Conservation (phyloP, 2,797 vertebrate genomes). For the Heliangelus exortis region DNA sequence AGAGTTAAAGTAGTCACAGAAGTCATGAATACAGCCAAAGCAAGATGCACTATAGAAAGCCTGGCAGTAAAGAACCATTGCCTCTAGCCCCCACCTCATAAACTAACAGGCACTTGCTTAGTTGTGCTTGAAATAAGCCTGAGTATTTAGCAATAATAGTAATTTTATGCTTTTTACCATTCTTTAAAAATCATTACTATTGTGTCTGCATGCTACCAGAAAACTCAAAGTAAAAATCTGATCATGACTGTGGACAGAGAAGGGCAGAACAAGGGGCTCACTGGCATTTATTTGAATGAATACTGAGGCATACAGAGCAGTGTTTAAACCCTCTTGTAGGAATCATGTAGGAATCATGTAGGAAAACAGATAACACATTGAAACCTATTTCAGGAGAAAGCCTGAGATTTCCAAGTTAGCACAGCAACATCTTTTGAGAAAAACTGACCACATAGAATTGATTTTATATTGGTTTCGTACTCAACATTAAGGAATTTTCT, state of each 20-base stretch:
- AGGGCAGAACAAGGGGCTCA: background rate
- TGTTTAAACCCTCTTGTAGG: background rate
- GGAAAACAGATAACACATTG: slow-evolving; percentile 10
- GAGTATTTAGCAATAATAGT: background rate
- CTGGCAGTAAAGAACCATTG: background rate
- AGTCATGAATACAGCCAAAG: background rate
- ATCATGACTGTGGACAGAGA: background rate
- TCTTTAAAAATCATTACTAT: background rate
- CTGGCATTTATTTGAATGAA: slow-evolving; percentile 11
- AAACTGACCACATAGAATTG: slow-evolving; percentile 10
- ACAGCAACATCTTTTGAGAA: slow-evolving; percentile 5
- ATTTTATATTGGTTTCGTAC: slow-evolving; percentile 13
- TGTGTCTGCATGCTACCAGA: background rate
- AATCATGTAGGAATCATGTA: background rate
- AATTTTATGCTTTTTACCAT: background rate
- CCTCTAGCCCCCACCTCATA: background rate
- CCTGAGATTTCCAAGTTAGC: slow-evolving; percentile 17
- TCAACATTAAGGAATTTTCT: slow-evolving; percentile 25
- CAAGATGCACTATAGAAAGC: background rate
- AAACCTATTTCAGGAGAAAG: background rate
- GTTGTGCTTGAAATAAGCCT: background rate
- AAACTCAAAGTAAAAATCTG: background rate
- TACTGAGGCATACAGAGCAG: background rate
- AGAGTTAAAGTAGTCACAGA: background rate
- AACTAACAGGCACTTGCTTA: background rate